Percentiles rank a stretch among this genome's conserved stretches.
Evolutionary conservation across 2,113 vertebrate species (phyloP).

Genomic region (Cyanoliseus patagonus): DNA sequence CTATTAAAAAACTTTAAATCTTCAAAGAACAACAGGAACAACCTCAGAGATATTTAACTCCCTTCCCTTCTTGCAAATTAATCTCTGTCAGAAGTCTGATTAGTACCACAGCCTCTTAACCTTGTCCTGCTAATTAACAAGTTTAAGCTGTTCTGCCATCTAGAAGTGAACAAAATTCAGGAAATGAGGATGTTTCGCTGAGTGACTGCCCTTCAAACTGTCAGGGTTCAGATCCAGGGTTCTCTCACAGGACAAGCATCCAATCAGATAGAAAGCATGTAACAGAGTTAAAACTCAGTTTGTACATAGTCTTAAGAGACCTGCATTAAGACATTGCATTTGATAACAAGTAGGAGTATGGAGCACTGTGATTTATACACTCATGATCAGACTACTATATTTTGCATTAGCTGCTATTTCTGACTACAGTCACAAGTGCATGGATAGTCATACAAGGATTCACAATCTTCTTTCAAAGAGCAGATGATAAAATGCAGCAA

Average conservation of each 20-base stretch:
- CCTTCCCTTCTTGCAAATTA: background rate
- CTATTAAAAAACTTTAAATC: background rate
- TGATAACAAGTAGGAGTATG: background rate
- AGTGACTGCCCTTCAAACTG: background rate
- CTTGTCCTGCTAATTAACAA: background rate
- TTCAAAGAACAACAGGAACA: background rate
- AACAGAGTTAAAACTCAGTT: background rate
- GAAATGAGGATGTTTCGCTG: background rate
- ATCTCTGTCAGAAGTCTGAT: background rate
- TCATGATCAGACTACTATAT: background rate
- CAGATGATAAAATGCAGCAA: constrained; percentile 29
- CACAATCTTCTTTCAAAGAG: constrained; percentile 49
- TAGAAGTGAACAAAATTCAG: accelerated
- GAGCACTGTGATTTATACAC: constrained; percentile 7
- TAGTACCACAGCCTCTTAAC: background rate
- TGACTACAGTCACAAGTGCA: constrained; percentile 37
- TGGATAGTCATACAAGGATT: constrained; percentile 41
- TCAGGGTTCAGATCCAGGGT: background rate
- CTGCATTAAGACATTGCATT: background rate
- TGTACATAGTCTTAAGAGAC: constrained; percentile 3
- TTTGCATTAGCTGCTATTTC: constrained; percentile 29
- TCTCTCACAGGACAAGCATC: background rate
- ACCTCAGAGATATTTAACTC: background rate
- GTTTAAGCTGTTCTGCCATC: background rate
- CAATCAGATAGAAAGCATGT: background rate